A percentile compares a stretch with the other conserved stretches of the same genome.
These are phyloP conservation scores for Holotrichia oblita DNA, from an alignment of 1,140 invertebrate genomes.

Conservation along the genomic window DNA sequence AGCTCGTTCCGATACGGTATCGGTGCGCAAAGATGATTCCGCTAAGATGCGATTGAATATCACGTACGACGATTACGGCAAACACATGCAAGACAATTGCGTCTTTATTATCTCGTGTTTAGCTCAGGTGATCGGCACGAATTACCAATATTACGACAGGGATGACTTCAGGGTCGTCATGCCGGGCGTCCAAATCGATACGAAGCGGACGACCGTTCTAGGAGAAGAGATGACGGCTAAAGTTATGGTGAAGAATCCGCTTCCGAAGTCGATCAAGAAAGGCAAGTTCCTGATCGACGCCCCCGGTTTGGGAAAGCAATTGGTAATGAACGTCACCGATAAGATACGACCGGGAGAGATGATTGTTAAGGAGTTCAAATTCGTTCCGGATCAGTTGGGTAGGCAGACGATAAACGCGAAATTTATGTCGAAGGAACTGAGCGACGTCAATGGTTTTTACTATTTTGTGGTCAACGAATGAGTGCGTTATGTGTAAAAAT, in stretches of 20 bases:
- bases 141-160: conserved; percentile 88
- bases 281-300: conserved; percentile 83
- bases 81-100: conserved; percentile 79
- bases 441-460: conserved; percentile 83
- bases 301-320: conserved; percentile 75
- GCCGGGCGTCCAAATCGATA: conserved; percentile 84
- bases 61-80: conserved; percentile 81
- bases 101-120: conserved; percentile 88
- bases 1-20: conserved; percentile 71
- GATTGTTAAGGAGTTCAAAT: conserved; percentile 73
- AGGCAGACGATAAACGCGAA: conserved; percentile 80
- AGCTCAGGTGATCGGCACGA: conserved; percentile 81
- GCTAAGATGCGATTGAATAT: conserved; percentile 77
- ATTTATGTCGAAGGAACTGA: conserved; percentile 82
- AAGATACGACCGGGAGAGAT: conserved; percentile 69
- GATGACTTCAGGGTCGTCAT: conserved; percentile 90
- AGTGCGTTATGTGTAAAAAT: too few species aligned
- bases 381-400: conserved; percentile 76
- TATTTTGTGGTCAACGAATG: conserved; percentile 66
- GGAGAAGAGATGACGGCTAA: conserved; percentile 72
- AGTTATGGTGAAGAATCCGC: conserved; percentile 82
- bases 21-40: conserved; percentile 69
- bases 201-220: conserved; percentile 70
- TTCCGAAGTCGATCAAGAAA: conserved; percentile 78
- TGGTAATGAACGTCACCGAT: conserved; percentile 75